These are phyloP conservation scores for Thecocarcelia acutangulata DNA, from an alignment of 2,888 invertebrate species.

Conservation along the genomic window DNA sequence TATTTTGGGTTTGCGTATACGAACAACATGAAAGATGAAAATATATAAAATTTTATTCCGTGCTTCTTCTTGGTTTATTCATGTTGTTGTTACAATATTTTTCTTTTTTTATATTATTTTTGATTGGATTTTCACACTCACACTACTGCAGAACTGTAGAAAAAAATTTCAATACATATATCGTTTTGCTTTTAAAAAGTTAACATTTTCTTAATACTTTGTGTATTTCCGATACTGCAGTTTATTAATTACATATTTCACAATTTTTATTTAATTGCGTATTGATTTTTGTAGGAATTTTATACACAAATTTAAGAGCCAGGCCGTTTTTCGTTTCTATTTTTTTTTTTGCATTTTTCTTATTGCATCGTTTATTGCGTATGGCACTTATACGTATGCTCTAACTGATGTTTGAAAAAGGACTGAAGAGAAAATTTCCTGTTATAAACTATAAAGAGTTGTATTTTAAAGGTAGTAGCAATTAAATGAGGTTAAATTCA, in stretches of 20 bases:
- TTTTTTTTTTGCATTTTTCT: constrained; percentile 22
- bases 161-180: constrained; percentile 30
- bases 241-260: not conserved
- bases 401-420: constrained; percentile 57
- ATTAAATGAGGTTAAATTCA: constrained; percentile 28
- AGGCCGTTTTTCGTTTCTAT: constrained; percentile 52
- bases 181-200: constrained; percentile 29
- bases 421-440: constrained; percentile 58
- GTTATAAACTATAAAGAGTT: constrained; percentile 34
- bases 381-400: constrained; percentile 55
- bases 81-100: constrained; percentile 53
- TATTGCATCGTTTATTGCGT: constrained; percentile 41
- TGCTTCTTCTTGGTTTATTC: constrained; percentile 48
- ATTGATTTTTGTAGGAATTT: constrained; percentile 17
- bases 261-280: not conserved
- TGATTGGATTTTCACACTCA: constrained; percentile 14
- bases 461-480: not conserved
- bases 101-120: constrained; percentile 51
- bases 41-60: constrained; percentile 38
- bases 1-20: constrained; percentile 54
- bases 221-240: not conserved
- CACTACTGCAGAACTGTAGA: constrained; percentile 19
- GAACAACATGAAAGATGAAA: constrained; percentile 39
- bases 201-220: constrained; percentile 15
- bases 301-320: constrained; percentile 27